Percentiles rank a stretch among this genome's conserved stretches.
Conservation (phyloP, 1,140 invertebrate species). For the Pissodes strobi region DNA sequence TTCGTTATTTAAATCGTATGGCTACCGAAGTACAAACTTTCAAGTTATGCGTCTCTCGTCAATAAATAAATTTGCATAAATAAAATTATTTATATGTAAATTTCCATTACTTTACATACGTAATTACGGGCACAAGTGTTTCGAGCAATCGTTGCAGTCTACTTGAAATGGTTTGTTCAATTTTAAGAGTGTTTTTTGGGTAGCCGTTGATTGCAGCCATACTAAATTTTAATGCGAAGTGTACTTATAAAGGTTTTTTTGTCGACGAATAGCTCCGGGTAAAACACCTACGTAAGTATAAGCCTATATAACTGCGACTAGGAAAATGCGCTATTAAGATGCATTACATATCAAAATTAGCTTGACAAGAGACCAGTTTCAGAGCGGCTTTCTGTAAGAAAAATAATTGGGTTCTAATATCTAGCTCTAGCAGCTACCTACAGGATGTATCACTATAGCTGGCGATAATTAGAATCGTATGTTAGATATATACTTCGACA, state of each 20-base stretch:
- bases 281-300: slow-evolving; percentile 18
- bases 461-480: too few species aligned
- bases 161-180: slow-evolving; percentile 21
- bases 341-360: too few species aligned
- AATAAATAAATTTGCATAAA: slow-evolving; percentile 33
- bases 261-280: background rate
- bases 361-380: too few species aligned
- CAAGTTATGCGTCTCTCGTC: slow-evolving; percentile 17
- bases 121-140: slow-evolving; percentile 25
- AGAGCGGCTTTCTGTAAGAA: too few species aligned
- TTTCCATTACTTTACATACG: slow-evolving; percentile 27
- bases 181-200: slow-evolving; percentile 23
- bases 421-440: too few species aligned
- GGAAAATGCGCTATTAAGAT: too few species aligned
- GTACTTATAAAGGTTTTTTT: slow-evolving; percentile 15
- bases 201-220: slow-evolving; percentile 12
- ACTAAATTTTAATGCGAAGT: slow-evolving; percentile 17
- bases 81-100: slow-evolving; percentile 25
- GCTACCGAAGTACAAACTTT: slow-evolving; percentile 15
- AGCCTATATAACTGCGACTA: background rate
- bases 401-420: too few species aligned
- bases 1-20: slow-evolving; percentile 2
- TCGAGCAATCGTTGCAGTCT: slow-evolving; percentile 16
- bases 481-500: too few species aligned
- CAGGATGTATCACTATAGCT: too few species aligned